Base-by-base conservation (phyloP, 2,113 vertebrate species). In the Cryptotis parvus region DNA sequence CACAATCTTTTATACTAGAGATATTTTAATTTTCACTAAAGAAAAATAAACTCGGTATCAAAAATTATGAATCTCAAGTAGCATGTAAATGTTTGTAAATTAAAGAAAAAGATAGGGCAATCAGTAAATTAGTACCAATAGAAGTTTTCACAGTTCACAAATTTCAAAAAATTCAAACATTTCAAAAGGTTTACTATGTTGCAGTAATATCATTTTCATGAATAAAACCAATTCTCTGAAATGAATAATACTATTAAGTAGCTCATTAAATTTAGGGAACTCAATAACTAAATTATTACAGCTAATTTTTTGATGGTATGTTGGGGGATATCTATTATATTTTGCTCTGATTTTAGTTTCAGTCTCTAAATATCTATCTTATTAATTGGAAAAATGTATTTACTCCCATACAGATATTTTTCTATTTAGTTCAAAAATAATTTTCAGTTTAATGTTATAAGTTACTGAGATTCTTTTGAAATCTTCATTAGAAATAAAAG, bases 1-100 rank as follows among this genome's bases (percentile, higher is more conserved):
- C 18, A 74, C 65, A 89, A 91, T 70, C 31, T 20, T 84, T 37
- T 81, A 81, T 8, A 69, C 15, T 43, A 31, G 5, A 63, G 6
- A n/a, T n/a, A n/a, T n/a, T 58, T 89, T 84, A 91, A 61, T 83
- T 74, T 73, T 75, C 33, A 83, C 22, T 82, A 31, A 61, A 87
- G 16, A 7, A 89, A 95, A 93, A 76, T 65, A 12, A 0, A 63
- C 3, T 4, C 63, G 39, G 58, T 37, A 81, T 15, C 43, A 45
- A 84, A 0, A 55, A 41, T 10, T 84, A 6, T 75, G 65, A 95
- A 16, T 37, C 9, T 70, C 41, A 69, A 61, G 26, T 37, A 22
- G 55, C 55, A 49, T 49, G 45, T 49, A 58, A 7, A 22, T 58
- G 20, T 24, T 6, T 58, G 20, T 55, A 55, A 55, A 16, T 55